Evolutionary conservation across 1,140 invertebrate genomes (phyloP).

Genomic region (Aricia agestis): DNA sequence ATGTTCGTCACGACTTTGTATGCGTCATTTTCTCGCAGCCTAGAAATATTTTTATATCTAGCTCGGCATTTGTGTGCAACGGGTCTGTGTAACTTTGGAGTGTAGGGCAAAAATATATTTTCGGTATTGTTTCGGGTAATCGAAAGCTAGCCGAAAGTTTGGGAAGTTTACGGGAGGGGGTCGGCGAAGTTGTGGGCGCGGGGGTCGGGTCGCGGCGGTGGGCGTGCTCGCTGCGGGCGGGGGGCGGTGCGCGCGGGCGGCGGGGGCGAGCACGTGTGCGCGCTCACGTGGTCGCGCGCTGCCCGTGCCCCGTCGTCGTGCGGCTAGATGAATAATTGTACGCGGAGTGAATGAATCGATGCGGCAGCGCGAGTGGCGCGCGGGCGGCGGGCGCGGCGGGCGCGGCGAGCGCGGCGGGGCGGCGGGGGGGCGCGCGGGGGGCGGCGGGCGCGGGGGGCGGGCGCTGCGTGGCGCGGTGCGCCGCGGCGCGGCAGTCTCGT

Average conservation of each 20-base stretch:
- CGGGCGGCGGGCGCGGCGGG: slow-evolving; percentile 40
- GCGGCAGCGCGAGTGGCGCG: slow-evolving; percentile 44
- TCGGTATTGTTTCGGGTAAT: background rate
- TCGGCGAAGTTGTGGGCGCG: slow-evolving; percentile 43
- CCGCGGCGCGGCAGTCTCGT: slow-evolving; percentile 81
- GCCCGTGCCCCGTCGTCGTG: slow-evolving; percentile 53
- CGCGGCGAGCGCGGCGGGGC: slow-evolving; percentile 33
- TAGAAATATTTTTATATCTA: background rate
- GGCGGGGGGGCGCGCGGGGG: slow-evolving; percentile 38
- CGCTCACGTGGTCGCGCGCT: slow-evolving; percentile 61
- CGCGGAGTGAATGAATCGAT: slow-evolving; percentile 72
- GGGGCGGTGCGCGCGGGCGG: slow-evolving; percentile 25
- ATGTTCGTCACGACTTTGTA: background rate
- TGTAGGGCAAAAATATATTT: background rate
- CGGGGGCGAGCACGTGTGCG: slow-evolving; percentile 60
- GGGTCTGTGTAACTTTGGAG: background rate
- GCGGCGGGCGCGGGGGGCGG: slow-evolving; percentile 50
- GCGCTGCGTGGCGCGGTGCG: slow-evolving; percentile 66
- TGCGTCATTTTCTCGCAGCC: background rate
- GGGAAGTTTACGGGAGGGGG: slow-evolving; percentile 29
- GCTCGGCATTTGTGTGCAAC: background rate
- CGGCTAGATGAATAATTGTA: slow-evolving; percentile 67
- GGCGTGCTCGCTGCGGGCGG: slow-evolving; percentile 36
- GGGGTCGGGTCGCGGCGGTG: slow-evolving; percentile 49
- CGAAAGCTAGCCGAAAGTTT: slow-evolving; percentile 22